Base-by-base conservation (phyloP, 2,888 invertebrate species). In the Ptychoptera albimana region DNA sequence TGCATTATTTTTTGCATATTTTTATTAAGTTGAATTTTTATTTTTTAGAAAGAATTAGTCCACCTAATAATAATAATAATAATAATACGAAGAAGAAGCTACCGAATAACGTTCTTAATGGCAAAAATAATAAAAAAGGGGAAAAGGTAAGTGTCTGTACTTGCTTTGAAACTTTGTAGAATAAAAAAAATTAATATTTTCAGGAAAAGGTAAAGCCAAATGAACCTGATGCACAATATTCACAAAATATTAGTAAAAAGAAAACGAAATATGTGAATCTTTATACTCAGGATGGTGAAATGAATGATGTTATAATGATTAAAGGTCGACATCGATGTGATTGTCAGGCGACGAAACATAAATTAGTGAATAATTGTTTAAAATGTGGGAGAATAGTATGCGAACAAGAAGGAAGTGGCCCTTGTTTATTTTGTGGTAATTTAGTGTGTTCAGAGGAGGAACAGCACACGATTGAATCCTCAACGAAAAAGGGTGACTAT, bases 381-480 rank as follows among this genome's bases (percentile, higher is more conserved):
- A 75, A 77, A 48, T 98, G 98, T 65, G 98, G 98, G 0, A 75
- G 94, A 45, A 84, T 99, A 48, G 85, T 97, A 6, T 98, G 97
- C 63, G 75, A 75, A 45, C 92, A 94, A 66, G 98, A 98, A 68
- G 96, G 97, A 1, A 84, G 93, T 8, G 98, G 98, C 0, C 92
- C 94, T 0, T 98, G 98, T 59, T 73, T 94, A 38, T 92, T 82
- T 59, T 98, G 98, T 68, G 85, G 82, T 1, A 75, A 76, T 54
- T 67, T 89, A 61, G 96, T 97, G 0, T 82, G 82, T 55, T 80
- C 82, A 0, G 71, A 72, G 15, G 79, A 82, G 48, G 83, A 88
- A 57, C 72, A 75, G 56, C 72, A 73, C 49, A 64, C 82, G 48
- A 66, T 85, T 39, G 70, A 73, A 44, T 65, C 75, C 1, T 75